A percentile compares a stretch with the other conserved stretches of the same genome.
These are phyloP conservation scores for Drosophila bocqueti DNA, from an alignment of 1,140 invertebrate genomes.

Conservation along the genomic window DNA sequence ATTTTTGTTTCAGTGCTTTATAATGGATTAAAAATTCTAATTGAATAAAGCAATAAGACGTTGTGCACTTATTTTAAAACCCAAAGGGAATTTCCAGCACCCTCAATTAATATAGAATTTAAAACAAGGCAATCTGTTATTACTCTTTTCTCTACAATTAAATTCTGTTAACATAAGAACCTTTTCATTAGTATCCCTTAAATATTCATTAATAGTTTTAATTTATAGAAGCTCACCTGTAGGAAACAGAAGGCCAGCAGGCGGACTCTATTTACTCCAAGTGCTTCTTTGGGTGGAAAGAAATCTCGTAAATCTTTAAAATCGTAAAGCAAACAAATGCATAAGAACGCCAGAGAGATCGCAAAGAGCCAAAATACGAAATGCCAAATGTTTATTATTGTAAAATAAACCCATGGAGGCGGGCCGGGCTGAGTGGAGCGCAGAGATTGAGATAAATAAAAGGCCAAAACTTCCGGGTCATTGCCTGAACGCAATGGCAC, in stretches of 20 bases:
- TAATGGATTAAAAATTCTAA: background rate
- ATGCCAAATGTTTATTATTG: constrained; percentile 69
- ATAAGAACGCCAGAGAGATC: constrained; percentile 31
- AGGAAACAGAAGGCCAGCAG: constrained; percentile 29
- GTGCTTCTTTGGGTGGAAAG: constrained; percentile 40
- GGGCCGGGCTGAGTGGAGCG: background rate
- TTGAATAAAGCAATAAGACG: background rate
- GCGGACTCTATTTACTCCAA: constrained; percentile 23
- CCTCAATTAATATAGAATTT: background rate
- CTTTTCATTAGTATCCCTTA: background rate
- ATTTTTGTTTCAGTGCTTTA: background rate
- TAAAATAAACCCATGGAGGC: constrained; percentile 55
- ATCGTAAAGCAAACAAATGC: constrained; percentile 75
- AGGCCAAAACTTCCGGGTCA: constrained; percentile 68
- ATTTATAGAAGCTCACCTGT: constrained; percentile 11
- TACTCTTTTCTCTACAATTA: background rate
- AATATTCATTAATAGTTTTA: background rate
- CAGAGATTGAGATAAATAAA: constrained; percentile 64
- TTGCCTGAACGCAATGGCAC: constrained; percentile 38
- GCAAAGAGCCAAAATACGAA: constrained; percentile 50
- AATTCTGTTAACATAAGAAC: background rate
- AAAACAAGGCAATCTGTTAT: background rate
- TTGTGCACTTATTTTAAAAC: background rate
- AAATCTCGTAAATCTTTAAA: constrained; percentile 74
- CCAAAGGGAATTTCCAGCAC: background rate